Evolutionary conservation across 2,888 invertebrate genomes (phyloP).

Genomic region (Drosophila sordidula): DNA sequence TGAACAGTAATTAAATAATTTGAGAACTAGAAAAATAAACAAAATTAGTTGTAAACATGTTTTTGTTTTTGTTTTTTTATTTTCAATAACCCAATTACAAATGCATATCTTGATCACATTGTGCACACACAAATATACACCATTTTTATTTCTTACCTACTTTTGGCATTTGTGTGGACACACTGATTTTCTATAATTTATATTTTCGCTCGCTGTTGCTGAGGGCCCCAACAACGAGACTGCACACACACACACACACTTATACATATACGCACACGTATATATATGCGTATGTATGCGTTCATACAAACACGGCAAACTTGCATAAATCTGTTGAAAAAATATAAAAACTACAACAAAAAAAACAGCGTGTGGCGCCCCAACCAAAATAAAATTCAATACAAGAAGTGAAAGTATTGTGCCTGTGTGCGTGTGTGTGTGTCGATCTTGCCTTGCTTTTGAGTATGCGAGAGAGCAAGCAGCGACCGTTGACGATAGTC

Average conservation of each 20-base stretch:
- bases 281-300: conserved; percentile 11
- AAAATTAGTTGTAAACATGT: conserved; percentile 2
- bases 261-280: not conserved
- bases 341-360: conserved; percentile 51
- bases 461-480: conserved; percentile 43
- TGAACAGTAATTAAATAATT: conserved; percentile 16
- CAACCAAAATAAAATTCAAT: conserved; percentile 70
- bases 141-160: conserved; percentile 33
- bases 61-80: not conserved
- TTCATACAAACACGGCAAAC: conserved; percentile 39
- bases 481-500: conserved; percentile 37
- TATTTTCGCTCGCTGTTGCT: conserved; percentile 66
- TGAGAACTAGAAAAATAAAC: not conserved
- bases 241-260: conserved; percentile 15
- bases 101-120: conserved; percentile 37
- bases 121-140: conserved; percentile 6
- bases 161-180: conserved; percentile 40
- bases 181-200: conserved; percentile 54
- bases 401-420: conserved; percentile 80
- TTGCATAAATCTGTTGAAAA: conserved; percentile 71
- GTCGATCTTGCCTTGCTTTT: conserved; percentile 72
- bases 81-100: conserved; percentile 35
- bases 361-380: conserved; percentile 59
- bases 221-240: conserved; percentile 47
- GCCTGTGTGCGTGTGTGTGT: conserved; percentile 34